These are phyloP conservation scores for Zingel zingel DNA, from an alignment of 2,113 vertebrate genomes.

Conservation along the genomic window DNA sequence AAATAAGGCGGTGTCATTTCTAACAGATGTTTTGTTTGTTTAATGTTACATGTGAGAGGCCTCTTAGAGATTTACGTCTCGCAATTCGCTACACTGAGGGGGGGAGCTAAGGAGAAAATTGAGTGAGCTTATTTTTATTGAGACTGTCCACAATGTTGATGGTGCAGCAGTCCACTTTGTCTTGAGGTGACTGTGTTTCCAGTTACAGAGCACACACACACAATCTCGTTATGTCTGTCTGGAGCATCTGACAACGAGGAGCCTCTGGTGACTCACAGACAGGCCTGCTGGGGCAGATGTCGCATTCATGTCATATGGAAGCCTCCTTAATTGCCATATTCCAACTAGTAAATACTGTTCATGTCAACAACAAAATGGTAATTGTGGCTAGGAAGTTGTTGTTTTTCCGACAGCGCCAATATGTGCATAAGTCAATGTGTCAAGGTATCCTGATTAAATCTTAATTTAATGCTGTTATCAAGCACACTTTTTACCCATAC, in stretches of 20 bases:
- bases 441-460: background rate
- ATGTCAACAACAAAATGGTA: constrained; percentile 37
- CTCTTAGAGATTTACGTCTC: background rate
- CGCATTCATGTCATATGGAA: constrained; percentile 64
- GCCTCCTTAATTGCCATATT: constrained; percentile 66
- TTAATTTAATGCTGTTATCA: background rate
- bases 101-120: background rate
- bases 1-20: background rate
- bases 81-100: background rate
- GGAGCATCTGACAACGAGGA: constrained; percentile 52
- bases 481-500: background rate
- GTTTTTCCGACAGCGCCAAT: constrained; percentile 16
- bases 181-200: constrained; percentile 33
- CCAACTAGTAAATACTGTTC: constrained; percentile 48
- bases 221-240: constrained; percentile 51
- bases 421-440: background rate
- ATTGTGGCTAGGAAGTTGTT: constrained; percentile 34
- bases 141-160: background rate
- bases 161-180: constrained; percentile 16
- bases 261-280: constrained; percentile 63
- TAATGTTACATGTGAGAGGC: too few species aligned
- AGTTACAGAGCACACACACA: constrained; percentile 26
- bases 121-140: background rate
- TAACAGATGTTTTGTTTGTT: background rate
- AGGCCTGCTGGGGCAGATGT: constrained; percentile 52